phyloP scores from a whole-genome alignment of 2,888 invertebrate genomes.

The Oxycera nigricornis region DNA sequence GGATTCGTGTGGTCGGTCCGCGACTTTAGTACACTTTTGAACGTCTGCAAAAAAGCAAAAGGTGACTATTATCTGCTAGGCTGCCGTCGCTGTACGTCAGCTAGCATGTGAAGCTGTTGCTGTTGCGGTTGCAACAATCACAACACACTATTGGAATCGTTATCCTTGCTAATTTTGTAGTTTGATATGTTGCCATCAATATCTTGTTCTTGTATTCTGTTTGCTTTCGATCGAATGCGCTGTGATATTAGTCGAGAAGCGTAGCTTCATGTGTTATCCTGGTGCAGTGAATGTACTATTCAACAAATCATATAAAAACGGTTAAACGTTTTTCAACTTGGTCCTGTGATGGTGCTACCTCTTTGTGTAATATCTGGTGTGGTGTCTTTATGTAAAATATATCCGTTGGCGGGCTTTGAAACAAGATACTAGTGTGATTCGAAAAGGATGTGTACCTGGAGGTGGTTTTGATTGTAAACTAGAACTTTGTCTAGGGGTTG shows the following conservation, averaged over 20 bases:
- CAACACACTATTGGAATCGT: neutral
- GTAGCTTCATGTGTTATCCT: neutral
- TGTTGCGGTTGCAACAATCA: neutral
- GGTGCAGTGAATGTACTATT: neutral
- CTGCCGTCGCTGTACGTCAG: neutral
- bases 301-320: too few relatives aligned
- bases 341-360: too few relatives aligned
- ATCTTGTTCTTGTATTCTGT: neutral
- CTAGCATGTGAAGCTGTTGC: neutral
- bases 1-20: neutral
- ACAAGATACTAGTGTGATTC: too few relatives aligned
- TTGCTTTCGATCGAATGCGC: too few relatives aligned
- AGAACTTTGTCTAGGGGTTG: too few relatives aligned
- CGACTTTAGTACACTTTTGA: constrained; percentile 17
- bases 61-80: neutral
- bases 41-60: constrained; percentile 25
- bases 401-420: too few relatives aligned
- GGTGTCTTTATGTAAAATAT: too few relatives aligned
- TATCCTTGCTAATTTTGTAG: neutral
- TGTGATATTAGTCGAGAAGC: neutral
- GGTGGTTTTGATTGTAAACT: too few relatives aligned
- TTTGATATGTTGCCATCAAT: neutral
- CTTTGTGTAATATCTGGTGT: too few relatives aligned
- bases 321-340: too few relatives aligned
- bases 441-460: too few relatives aligned